These are phyloP conservation scores for Geothlypis trichas DNA, from an alignment of 2,113 vertebrate genomes.

Conservation along the genomic window DNA sequence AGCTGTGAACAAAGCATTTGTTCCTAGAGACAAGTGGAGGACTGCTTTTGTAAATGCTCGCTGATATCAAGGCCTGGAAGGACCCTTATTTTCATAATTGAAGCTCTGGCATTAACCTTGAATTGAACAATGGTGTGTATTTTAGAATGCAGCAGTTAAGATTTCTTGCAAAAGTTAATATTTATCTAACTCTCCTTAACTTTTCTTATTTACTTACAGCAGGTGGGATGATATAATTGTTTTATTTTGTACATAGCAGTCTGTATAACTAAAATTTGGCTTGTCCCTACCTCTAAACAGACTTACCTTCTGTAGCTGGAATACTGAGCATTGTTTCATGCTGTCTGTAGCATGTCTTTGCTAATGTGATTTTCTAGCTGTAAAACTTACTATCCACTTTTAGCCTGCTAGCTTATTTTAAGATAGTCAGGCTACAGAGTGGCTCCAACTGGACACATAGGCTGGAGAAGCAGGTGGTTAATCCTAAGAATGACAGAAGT, in stretches of 20 bases:
- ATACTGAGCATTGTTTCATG: background rate
- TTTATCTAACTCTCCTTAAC: background rate
- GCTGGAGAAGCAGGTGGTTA: background rate
- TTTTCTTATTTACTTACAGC: background rate
- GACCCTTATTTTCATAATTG: background rate
- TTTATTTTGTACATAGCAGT: background rate
- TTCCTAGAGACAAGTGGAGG: background rate
- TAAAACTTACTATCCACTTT: background rate
- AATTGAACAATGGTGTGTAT: background rate
- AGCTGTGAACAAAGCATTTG: background rate
- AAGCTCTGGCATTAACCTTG: background rate
- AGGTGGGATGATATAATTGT: background rate
- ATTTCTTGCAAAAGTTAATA: background rate
- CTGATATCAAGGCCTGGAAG: background rate
- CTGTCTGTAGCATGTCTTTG: background rate
- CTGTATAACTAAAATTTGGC: background rate
- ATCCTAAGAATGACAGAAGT: background rate
- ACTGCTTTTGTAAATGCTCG: background rate
- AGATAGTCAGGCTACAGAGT: background rate
- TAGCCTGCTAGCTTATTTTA: background rate
- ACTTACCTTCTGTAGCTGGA: background rate
- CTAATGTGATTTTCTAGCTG: background rate
- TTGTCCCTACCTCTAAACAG: background rate
- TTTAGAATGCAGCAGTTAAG: background rate
- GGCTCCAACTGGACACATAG: background rate